Percentiles rank a stretch among this genome's conserved stretches.
These are phyloP conservation scores for Heliocidaris tuberculata DNA, from an alignment of 35 echinoderm and acorn worm genomes.

Conservation along the genomic window DNA sequence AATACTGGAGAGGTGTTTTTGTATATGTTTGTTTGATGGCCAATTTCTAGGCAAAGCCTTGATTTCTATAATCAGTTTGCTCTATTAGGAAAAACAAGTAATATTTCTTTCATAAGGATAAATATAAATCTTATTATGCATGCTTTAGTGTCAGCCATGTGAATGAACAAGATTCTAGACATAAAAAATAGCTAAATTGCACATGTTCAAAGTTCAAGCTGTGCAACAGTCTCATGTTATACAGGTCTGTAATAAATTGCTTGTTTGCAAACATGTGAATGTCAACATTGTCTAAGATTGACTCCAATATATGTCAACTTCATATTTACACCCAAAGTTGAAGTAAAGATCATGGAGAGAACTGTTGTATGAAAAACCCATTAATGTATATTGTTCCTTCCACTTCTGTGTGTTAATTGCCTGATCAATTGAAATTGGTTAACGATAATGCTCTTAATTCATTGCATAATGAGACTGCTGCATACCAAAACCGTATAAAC, in stretches of 20 bases:
- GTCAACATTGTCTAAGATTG: neutral
- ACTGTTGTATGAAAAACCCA: neutral
- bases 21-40: neutral
- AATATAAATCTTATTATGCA: neutral
- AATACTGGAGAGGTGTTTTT: neutral
- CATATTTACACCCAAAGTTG: neutral
- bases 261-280: constrained; percentile 12
- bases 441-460: too few species aligned
- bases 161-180: neutral
- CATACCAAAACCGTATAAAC: too few species aligned
- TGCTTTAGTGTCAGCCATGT: neutral
- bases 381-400: neutral
- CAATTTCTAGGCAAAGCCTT: neutral
- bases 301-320: neutral
- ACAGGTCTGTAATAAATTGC: neutral
- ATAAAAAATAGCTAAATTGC: neutral
- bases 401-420: neutral
- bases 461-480: too few species aligned
- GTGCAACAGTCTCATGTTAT: neutral
- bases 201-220: neutral
- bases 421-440: neutral
- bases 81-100: neutral
- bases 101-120: neutral
- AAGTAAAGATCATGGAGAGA: neutral
- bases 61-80: neutral